Evolutionary conservation across 2,113 vertebrate species (phyloP).

Genomic region (Micromys minutus): DNA sequence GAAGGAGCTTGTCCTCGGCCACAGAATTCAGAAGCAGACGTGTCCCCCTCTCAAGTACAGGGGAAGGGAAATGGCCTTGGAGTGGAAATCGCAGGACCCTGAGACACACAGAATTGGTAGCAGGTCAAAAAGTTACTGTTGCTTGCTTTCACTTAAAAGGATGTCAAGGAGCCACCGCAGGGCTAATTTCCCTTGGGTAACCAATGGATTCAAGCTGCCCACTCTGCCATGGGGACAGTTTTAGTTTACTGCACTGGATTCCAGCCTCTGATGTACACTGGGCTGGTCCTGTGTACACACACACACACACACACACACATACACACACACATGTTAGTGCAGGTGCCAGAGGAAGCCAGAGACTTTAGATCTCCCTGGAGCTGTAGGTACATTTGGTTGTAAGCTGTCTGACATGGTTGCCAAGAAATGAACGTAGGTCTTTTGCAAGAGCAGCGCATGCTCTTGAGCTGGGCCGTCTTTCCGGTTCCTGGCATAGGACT

Average conservation of each 20-base stretch:
- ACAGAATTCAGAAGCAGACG: neutral
- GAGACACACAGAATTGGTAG: neutral
- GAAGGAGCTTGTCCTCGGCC: constrained; percentile 21
- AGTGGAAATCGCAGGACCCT: neutral
- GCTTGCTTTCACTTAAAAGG: neutral
- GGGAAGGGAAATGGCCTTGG: neutral
- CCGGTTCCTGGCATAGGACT: neutral
- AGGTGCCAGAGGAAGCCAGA: neutral
- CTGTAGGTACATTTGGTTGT: too few relatives aligned
- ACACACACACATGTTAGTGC: neutral
- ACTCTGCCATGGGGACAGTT: neutral
- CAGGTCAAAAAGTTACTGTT: neutral
- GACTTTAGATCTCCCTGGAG: neutral
- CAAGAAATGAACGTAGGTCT: neutral
- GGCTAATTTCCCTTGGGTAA: too few relatives aligned
- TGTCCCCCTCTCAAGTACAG: neutral
- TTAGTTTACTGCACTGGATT: neutral
- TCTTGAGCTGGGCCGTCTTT: neutral
- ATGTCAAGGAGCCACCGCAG: neutral
- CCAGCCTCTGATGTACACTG: neutral
- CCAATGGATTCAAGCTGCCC: neutral
- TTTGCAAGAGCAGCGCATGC: neutral
- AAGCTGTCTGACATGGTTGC: neutral
- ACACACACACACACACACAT: too few relatives aligned
- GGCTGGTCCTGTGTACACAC: neutral